Percentiles rank a stretch among this genome's conserved stretches.
These are phyloP conservation scores for Chrysoperla carnea DNA, from an alignment of 1,140 invertebrate genomes.

Conservation along the genomic window DNA sequence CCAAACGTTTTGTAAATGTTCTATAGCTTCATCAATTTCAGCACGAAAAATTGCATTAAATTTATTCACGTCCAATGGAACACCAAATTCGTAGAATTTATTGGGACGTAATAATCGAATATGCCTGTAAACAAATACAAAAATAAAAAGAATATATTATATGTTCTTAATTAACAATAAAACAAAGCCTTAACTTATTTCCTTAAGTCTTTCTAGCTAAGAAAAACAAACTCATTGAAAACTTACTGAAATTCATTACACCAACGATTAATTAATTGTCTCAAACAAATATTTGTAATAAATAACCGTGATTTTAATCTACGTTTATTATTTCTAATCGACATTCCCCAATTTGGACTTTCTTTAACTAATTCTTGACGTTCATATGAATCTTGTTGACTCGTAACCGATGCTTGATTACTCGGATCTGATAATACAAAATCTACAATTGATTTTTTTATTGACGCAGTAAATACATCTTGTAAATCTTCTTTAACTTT, in stretches of 20 bases:
- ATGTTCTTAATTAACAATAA: too few relatives aligned
- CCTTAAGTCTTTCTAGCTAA: too few relatives aligned
- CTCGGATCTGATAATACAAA: conserved; percentile 67
- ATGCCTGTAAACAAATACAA: too few relatives aligned
- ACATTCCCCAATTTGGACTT: conserved; percentile 40
- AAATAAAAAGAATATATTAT: too few relatives aligned
- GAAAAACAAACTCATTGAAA: too few relatives aligned
- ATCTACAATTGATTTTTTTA: conserved; percentile 78
- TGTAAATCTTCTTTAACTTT: conserved; percentile 42
- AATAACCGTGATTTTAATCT: conserved; percentile 45
- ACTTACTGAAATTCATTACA: conserved; percentile 53
- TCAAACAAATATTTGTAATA: conserved; percentile 65
- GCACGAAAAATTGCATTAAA: too few relatives aligned
- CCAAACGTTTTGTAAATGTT: too few relatives aligned
- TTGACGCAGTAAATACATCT: conserved; percentile 63
- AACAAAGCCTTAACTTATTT: too few relatives aligned
- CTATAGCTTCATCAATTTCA: too few relatives aligned
- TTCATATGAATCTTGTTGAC: conserved; percentile 26
- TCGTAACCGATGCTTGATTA: conserved; percentile 18
- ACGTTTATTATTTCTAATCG: conserved; percentile 26
- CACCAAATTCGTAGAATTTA: too few relatives aligned
- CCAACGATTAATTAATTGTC: conserved; percentile 68
- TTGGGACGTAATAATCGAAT: too few relatives aligned
- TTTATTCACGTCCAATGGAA: too few relatives aligned
- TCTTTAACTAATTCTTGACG: conserved; percentile 41